phyloP scores from a whole-genome alignment of 2,113 vertebrate species.

The Eubucco bourcierii region DNA sequence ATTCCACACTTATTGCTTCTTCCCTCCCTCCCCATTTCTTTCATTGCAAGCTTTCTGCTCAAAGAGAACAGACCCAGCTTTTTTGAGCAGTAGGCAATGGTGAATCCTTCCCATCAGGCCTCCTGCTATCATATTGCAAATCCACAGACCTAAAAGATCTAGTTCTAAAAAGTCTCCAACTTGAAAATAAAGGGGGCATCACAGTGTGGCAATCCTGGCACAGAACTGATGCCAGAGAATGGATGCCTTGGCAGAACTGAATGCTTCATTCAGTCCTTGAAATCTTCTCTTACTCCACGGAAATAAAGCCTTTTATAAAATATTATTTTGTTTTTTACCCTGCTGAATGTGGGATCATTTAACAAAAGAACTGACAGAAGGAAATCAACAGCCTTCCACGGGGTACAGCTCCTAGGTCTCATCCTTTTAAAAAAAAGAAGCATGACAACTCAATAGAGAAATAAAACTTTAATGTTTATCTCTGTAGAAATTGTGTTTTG shows the following conservation, averaged over 20 bases:
- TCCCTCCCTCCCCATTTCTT: not conserved
- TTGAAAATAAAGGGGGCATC: slow-evolving; percentile 35
- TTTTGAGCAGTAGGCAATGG: not conserved
- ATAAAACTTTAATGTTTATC: not conserved
- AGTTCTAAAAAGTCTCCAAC: slow-evolving; percentile 15
- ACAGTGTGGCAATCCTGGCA: slow-evolving; percentile 44
- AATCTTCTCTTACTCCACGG: not conserved
- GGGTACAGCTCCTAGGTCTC: not conserved
- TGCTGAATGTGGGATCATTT: not conserved
- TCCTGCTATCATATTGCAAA: slow-evolving; percentile 13
- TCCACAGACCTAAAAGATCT: not conserved
- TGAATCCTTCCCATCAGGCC: not conserved
- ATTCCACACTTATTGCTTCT: not conserved
- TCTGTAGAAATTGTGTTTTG: not conserved
- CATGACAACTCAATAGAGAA: not conserved
- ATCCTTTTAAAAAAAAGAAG: not conserved
- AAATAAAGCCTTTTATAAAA: not conserved
- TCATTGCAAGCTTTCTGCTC: not conserved
- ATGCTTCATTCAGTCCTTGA: slow-evolving; percentile 29
- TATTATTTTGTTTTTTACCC: rapidly evolving
- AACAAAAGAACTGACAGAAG: not conserved
- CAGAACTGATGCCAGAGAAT: not conserved
- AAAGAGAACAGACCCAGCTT: not conserved
- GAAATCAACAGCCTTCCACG: not conserved
- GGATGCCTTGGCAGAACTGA: slow-evolving; percentile 36